phyloP scores from a whole-genome alignment of 2,113 vertebrate genomes.

The Alligator mississippiensis region DNA sequence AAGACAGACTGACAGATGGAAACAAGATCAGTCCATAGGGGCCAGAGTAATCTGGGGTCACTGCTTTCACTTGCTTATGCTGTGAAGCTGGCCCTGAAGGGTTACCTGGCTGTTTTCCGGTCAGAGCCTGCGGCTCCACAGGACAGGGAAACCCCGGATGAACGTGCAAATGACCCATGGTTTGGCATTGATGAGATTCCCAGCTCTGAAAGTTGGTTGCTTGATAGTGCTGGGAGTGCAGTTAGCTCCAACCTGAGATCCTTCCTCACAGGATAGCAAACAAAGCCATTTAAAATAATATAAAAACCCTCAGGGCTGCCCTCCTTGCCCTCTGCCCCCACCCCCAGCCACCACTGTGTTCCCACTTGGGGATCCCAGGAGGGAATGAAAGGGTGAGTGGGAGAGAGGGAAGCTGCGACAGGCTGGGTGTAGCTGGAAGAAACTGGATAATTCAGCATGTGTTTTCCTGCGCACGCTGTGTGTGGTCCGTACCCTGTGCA shows the following conservation, averaged over 20 bases:
- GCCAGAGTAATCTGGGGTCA: neutral
- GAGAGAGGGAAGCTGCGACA: neutral
- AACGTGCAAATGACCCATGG: neutral
- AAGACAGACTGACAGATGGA: neutral
- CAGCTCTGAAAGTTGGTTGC: neutral
- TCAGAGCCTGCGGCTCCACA: neutral
- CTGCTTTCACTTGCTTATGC: neutral
- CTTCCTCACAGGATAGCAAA: neutral
- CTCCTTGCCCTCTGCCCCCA: neutral
- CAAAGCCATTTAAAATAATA: neutral
- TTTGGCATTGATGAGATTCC: neutral
- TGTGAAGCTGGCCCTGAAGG: neutral
- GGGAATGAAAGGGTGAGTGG: neutral
- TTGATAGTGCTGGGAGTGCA: neutral
- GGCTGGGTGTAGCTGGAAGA: neutral
- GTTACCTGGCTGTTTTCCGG: too few species aligned
- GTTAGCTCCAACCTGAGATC: neutral
- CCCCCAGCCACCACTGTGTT: neutral
- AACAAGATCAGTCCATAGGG: neutral
- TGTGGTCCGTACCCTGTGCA: conserved; percentile 23
- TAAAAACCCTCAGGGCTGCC: neutral
- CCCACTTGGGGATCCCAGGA: neutral
- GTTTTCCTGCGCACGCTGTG: conserved; percentile 1
- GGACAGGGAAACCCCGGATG: neutral
- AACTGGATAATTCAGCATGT: neutral